phyloP scores from a whole-genome alignment of 2,113 vertebrate species.

The Myanophis thanlyinensis region DNA sequence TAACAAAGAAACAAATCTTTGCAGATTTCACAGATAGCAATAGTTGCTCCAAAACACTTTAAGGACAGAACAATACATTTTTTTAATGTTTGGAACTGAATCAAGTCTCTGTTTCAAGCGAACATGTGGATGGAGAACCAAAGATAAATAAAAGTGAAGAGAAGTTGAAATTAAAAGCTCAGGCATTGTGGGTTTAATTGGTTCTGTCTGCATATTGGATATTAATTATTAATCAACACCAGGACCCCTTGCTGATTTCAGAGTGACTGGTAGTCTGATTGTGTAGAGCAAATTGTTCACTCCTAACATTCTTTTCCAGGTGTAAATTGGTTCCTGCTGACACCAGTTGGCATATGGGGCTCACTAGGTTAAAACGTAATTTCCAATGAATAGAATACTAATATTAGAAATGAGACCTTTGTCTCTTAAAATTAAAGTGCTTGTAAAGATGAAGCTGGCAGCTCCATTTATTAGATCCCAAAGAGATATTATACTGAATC shows the following conservation, averaged over 20 bases:
- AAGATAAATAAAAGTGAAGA: not conserved
- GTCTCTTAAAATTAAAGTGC: conserved; percentile 68
- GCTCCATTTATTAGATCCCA: conserved; percentile 61
- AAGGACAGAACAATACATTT: not conserved
- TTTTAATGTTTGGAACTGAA: not conserved
- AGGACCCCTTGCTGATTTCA: conserved; percentile 51
- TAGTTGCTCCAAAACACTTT: not conserved
- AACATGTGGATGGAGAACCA: not conserved
- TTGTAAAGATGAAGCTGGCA: conserved; percentile 63
- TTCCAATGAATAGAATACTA: conserved; percentile 62
- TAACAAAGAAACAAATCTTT: not conserved
- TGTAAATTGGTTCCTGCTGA: conserved; percentile 64
- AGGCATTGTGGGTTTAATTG: conserved; percentile 15
- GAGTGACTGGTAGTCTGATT: conserved; percentile 42
- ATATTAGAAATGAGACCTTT: conserved; percentile 63
- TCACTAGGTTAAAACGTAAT: conserved; percentile 63
- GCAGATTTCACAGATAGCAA: not conserved
- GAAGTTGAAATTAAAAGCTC: conserved; percentile 33
- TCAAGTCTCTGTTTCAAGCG: not conserved
- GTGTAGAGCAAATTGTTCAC: conserved; percentile 40
- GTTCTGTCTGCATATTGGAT: conserved; percentile 33
- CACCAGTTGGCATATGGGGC: conserved; percentile 41
- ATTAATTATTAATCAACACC: conserved; percentile 46
- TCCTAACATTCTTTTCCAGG: conserved; percentile 36
- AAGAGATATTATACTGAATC: conserved; percentile 67